Evolutionary conservation across 2,113 vertebrate species (phyloP), one percentile per base, ranked within the genome.

Genomic region (Argyrosomus japonicus): DNA sequence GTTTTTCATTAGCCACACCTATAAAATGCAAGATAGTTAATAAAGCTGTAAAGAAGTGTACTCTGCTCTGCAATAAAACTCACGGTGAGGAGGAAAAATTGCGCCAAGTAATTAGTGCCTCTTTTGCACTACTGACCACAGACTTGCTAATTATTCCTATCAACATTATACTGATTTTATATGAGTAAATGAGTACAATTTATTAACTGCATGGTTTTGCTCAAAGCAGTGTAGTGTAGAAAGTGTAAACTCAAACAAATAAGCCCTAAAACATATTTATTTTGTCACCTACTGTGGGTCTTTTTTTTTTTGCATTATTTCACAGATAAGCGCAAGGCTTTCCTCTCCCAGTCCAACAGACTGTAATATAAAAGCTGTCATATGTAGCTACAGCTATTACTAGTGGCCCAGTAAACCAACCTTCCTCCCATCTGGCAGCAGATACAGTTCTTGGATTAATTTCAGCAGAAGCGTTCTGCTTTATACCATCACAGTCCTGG

Each of bases 301-400:
- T 50, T 61, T 36, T 12, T 14, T 32, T n/a, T 68, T 64, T 69
- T 32, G 23, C 9, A 45, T 61, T 2, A 47, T 36, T 57, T 58
- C 3, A 4, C n/a, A 63, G 17, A 64, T 32, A 43, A 71, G 7
- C 15, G 17, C 13, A 8, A 12, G 47, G 18, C 6, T 62, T 29
- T 64, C n/a, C 47, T 45, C 77, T 45, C n/a, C 6, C 14, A 51
- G 19, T n/a, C 17, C 19, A 50, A 62, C n/a, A 61, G 47, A 51
- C 56, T 70, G 43, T 23, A 50, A 23, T 29, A 40, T 68, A 45
- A 69, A 78, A 36, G 43, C 78, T 48, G 40, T 32, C 40, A 61
- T 11, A 47, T 64, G 67, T 53, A 27, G 19, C 19, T 25, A 14
- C 40, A 54, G 25, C 21, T 63, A 57, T 57, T 8, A 64, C 21